Evolutionary conservation across 2,797 vertebrate species (phyloP).

Genomic region (Clarias laeviceps): DNA sequence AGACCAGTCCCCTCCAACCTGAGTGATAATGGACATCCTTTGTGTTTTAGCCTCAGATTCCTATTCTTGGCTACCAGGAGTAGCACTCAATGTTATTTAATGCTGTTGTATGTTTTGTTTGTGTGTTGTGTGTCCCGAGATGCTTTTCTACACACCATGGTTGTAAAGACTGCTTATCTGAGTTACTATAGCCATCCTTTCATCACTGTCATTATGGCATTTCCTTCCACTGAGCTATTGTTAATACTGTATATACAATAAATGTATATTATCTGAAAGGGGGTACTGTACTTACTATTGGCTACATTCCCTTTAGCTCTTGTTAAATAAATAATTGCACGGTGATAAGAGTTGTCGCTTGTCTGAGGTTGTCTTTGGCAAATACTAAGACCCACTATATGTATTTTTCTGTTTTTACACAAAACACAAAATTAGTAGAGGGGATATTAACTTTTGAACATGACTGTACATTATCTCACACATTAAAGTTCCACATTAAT

Average conservation of each 20-base stretch:
- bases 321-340: too few relatives aligned
- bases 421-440: too few relatives aligned
- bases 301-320: too few relatives aligned
- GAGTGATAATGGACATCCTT: not conserved
- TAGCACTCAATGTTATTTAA: not conserved
- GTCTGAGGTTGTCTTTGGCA: too few relatives aligned
- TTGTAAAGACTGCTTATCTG: too few relatives aligned
- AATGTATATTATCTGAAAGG: too few relatives aligned
- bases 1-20: not conserved
- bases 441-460: too few relatives aligned
- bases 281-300: too few relatives aligned
- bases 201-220: not conserved
- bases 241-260: not conserved
- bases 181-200: not conserved
- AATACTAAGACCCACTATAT: too few relatives aligned
- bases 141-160: not conserved
- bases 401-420: too few relatives aligned
- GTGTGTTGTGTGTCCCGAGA: not conserved
- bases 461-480: not conserved
- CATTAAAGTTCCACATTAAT: not conserved
- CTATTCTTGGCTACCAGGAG: not conserved
- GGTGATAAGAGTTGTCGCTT: too few relatives aligned
- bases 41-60: not conserved
- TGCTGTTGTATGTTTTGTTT: not conserved
- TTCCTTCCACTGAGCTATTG: not conserved